Conservation (phyloP, 2,113 vertebrate genomes). For the Heptranchias perlo region DNA sequence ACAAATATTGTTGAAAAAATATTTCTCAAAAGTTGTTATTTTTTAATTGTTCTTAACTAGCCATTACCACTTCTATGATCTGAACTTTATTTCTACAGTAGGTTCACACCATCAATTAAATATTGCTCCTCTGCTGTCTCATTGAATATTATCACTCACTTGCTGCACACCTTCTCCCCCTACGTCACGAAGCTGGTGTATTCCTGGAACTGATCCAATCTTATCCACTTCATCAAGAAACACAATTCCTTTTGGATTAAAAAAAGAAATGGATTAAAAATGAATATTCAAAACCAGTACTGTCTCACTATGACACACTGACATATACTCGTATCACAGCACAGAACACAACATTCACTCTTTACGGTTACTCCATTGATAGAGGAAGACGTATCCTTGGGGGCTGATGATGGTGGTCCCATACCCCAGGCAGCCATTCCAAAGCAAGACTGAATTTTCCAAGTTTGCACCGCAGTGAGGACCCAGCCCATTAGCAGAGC, state of each 20-base stretch:
- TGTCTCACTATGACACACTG: neutral
- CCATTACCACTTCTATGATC: neutral
- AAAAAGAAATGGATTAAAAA: neutral
- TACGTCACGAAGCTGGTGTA: constrained; percentile 92
- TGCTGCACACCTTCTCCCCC: constrained; percentile 96
- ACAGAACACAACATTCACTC: neutral
- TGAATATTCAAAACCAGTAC: neutral
- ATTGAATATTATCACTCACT: constrained; percentile 57
- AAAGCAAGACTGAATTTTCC: too few relatives aligned
- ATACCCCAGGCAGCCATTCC: neutral
- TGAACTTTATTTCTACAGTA: neutral
- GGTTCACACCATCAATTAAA: neutral
- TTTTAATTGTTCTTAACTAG: neutral
- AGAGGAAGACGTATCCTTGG: neutral
- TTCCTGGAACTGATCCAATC: constrained; percentile 95
- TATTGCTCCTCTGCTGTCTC: neutral
- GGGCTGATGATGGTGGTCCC: neutral
- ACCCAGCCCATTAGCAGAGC: too few relatives aligned
- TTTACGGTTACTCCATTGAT: neutral
- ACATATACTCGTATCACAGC: neutral
- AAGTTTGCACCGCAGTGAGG: too few relatives aligned
- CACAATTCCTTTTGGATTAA: constrained; percentile 75
- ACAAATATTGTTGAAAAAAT: neutral
- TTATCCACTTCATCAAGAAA: constrained; percentile 98
- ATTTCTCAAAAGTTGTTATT: neutral